These are phyloP conservation scores for Ptilonorhynchus violaceus DNA, from an alignment of 2,113 vertebrate genomes.

Conservation along the genomic window DNA sequence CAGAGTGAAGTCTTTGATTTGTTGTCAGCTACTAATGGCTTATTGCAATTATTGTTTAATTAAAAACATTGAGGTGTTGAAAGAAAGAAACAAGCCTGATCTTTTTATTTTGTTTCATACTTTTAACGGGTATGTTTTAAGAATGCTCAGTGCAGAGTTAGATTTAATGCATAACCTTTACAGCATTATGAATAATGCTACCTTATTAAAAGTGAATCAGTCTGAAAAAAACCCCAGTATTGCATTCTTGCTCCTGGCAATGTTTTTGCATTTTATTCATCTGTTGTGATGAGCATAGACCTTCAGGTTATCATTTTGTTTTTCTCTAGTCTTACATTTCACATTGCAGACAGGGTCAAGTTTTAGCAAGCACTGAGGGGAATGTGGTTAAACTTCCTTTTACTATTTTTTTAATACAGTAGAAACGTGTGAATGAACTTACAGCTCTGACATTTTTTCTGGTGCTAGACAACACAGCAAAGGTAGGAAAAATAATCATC, in stretches of 20 bases:
- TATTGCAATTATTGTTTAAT: not conserved
- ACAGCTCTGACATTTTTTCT: not conserved
- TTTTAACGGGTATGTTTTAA: not conserved
- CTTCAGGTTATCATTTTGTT: constrained; percentile 4
- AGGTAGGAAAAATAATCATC: not conserved
- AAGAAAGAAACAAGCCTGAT: not conserved
- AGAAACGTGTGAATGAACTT: not conserved
- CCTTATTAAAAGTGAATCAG: not conserved
- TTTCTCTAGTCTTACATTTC: not conserved
- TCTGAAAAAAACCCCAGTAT: not conserved
- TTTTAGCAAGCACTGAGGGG: constrained; percentile 1
- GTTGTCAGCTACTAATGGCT: not conserved
- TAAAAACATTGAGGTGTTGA: not conserved
- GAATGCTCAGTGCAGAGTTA: not conserved
- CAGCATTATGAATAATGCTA: not conserved
- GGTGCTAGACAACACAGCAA: not conserved
- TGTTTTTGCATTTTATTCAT: constrained; percentile 6
- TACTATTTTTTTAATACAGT: not conserved
- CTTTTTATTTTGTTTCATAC: not conserved
- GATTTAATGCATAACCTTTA: not conserved
- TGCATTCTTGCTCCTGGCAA: not conserved
- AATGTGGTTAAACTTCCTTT: not conserved
- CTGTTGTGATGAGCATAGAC: not conserved
- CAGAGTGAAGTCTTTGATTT: not conserved
- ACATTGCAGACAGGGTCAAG: not conserved